These are phyloP conservation scores for Conus betulinus DNA, from an alignment of 1,140 invertebrate species.

Conservation along the genomic window DNA sequence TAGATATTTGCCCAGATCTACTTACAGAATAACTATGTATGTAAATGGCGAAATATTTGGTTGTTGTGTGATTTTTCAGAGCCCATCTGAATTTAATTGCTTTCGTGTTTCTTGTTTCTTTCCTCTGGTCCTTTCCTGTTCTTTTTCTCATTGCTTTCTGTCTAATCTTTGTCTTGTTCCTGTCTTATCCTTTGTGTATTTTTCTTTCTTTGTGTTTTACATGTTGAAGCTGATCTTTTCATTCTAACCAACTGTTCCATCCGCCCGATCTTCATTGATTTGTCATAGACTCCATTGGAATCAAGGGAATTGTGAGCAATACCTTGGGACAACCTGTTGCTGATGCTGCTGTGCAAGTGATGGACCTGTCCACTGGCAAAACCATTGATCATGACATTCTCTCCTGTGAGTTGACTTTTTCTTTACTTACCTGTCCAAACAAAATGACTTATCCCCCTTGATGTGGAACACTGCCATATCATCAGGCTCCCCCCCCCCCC, in stretches of 20 bases:
- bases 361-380: conserved; percentile 81
- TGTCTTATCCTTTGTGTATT: neutral
- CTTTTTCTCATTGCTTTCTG: neutral
- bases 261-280: too few species aligned
- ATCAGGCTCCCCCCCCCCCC: too few species aligned
- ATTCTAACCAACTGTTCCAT: neutral
- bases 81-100: too few species aligned
- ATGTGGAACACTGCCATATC: too few species aligned
- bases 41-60: too few species aligned
- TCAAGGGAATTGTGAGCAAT: conserved; percentile 83
- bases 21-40: too few species aligned
- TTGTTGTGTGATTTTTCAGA: too few species aligned
- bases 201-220: neutral
- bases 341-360: conserved; percentile 85
- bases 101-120: neutral
- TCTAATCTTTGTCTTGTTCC: neutral
- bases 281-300: conserved; percentile 81
- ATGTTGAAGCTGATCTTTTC: neutral
- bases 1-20: too few species aligned
- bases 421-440: too few species aligned
- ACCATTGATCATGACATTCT: conserved; percentile 87
- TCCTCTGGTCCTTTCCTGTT: neutral
- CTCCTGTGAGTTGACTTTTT: conserved; percentile 81
- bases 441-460: too few species aligned
- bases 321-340: conserved; percentile 81